phyloP scores from a whole-genome alignment of 2,888 invertebrate genomes.

The Leucophora obtusa region DNA sequence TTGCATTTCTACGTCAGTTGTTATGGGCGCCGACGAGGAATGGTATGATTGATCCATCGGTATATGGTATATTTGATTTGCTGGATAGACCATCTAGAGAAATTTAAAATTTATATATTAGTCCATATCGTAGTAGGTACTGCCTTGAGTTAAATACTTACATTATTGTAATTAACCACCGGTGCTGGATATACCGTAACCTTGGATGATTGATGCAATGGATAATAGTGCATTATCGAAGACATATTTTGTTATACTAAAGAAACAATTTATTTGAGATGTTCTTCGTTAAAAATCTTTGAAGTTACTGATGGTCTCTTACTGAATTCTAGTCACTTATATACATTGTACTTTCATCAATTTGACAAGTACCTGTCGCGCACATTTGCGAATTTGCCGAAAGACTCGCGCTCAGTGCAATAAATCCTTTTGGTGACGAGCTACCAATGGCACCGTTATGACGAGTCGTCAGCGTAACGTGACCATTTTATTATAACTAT shows the following conservation, averaged over 20 bases:
- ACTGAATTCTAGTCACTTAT: background rate
- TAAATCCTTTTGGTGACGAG: conserved; percentile 69
- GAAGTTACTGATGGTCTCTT: conserved; percentile 33
- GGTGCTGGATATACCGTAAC: conserved; percentile 13
- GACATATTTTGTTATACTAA: conserved; percentile 29
- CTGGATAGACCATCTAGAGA: conserved; percentile 20
- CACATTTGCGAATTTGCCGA: conserved; percentile 69
- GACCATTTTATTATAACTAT: conserved; percentile 18
- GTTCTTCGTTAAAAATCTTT: conserved; percentile 4
- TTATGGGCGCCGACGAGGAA: background rate
- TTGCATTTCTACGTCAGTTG: conserved; percentile 32
- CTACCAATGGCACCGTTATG: conserved; percentile 35
- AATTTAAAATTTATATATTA: background rate
- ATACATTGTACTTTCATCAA: background rate
- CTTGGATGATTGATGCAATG: conserved; percentile 29
- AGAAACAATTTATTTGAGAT: background rate
- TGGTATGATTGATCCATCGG: conserved; percentile 9
- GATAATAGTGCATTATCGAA: conserved; percentile 44
- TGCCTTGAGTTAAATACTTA: conserved; percentile 27
- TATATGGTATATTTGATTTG: conserved; percentile 17
- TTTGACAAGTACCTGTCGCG: conserved; percentile 40
- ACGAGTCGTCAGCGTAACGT: conserved; percentile 43
- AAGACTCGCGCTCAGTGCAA: conserved; percentile 66
- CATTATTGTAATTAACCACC: conserved; percentile 33
- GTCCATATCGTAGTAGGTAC: background rate